A percentile compares a stretch with the other conserved stretches of the same genome.
Conservation (phyloP, 2,888 invertebrate genomes). For the Drosophila mimica region DNA sequence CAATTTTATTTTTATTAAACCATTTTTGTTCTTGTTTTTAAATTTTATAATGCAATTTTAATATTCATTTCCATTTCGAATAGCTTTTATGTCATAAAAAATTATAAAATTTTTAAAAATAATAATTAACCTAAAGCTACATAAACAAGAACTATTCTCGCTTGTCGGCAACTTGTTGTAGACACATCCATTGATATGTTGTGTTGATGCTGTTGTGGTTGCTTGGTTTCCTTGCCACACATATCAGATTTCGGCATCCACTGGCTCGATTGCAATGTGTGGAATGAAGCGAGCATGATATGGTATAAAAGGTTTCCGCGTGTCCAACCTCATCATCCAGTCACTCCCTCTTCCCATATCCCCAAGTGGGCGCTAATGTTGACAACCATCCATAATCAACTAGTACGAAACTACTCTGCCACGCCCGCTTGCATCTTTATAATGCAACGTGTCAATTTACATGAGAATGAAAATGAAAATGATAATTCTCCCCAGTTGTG, state of each 20-base stretch:
- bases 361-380: slow-evolving; percentile 16
- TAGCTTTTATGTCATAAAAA: neutral
- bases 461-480: slow-evolving; percentile 62
- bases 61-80: neutral
- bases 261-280: slow-evolving; percentile 67
- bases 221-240: slow-evolving; percentile 36
- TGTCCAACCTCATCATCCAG: slow-evolving; percentile 8
- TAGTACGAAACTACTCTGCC: slow-evolving; percentile 9
- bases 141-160: neutral
- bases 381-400: slow-evolving; percentile 30
- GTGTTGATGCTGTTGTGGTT: slow-evolving; percentile 8
- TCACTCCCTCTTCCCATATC: neutral
- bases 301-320: slow-evolving; percentile 38
- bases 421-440: slow-evolving; percentile 55
- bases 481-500: slow-evolving; percentile 52
- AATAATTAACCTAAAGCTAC: neutral
- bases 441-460: slow-evolving; percentile 81
- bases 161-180: slow-evolving; percentile 5
- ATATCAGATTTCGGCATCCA: slow-evolving; percentile 66
- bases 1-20: too few species aligned
- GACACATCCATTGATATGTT: slow-evolving; percentile 3
- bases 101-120: neutral
- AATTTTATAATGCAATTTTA: neutral
- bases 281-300: slow-evolving; percentile 56
- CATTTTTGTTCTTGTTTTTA: neutral